phyloP scores from a whole-genome alignment of 2,797 vertebrate genomes.

The Hyperoplus immaculatus region DNA sequence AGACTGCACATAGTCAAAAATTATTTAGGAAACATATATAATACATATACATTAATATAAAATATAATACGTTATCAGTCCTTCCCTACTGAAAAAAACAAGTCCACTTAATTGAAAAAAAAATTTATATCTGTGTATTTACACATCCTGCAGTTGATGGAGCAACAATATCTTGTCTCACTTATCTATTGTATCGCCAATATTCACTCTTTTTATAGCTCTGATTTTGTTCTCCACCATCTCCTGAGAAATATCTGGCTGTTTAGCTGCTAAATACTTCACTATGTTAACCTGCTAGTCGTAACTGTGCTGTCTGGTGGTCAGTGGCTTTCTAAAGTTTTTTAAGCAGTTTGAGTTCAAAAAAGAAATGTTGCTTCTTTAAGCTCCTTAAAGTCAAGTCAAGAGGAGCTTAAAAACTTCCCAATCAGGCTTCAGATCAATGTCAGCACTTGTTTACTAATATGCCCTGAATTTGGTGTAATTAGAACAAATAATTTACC shows the following conservation, averaged over 20 bases:
- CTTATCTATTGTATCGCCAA: neutral
- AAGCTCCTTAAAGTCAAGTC: too few relatives aligned
- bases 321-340: neutral
- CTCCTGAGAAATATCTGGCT: too few relatives aligned
- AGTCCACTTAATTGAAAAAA: neutral
- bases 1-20: neutral
- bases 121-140: neutral
- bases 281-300: neutral
- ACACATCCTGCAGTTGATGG: neutral
- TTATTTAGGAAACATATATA: neutral
- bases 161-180: neutral
- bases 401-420: neutral
- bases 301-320: neutral
- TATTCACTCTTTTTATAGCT: neutral
- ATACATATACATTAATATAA: neutral
- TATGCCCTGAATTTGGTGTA: neutral
- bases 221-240: neutral
- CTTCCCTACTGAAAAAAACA: neutral
- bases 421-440: neutral
- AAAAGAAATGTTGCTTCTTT: too few relatives aligned
- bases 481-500: neutral
- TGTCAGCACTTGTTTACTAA: neutral
- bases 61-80: neutral
- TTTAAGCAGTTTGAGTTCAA: neutral
- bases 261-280: neutral